These are phyloP conservation scores for Pteria penguin DNA, from an alignment of 2,888 invertebrate genomes.

Conservation along the genomic window DNA sequence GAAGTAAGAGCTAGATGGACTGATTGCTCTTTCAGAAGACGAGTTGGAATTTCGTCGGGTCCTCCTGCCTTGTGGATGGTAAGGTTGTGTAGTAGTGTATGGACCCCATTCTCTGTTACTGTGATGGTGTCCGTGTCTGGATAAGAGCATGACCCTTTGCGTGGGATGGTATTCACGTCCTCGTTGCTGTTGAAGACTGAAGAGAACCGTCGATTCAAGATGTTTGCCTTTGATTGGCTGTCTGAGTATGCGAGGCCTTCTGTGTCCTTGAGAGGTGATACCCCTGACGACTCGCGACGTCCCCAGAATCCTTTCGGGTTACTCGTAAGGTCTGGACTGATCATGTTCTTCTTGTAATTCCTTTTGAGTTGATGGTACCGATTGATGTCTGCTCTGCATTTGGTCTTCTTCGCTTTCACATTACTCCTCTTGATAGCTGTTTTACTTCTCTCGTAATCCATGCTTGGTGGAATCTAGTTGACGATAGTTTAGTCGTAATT, in stretches of 20 bases:
- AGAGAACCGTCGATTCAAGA: not conserved
- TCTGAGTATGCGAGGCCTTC: not conserved
- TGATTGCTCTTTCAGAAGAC: not conserved
- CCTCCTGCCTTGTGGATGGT: not conserved
- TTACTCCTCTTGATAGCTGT: not conserved
- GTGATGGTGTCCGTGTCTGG: not conserved
- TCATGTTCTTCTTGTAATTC: not conserved
- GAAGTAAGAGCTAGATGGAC: no score
- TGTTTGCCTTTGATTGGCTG: not conserved
- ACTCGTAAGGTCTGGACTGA: not conserved
- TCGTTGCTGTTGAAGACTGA: not conserved
- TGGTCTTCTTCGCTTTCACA: not conserved
- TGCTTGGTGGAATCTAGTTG: conserved; percentile 3
- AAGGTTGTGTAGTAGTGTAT: not conserved
- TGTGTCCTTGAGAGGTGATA: not conserved
- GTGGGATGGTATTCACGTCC: no score
- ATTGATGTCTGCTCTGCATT: not conserved
- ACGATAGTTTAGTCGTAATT: not conserved
- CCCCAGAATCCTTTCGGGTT: not conserved
- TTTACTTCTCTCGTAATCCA: not conserved
- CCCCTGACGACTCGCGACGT: not conserved
- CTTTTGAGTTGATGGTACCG: not conserved
- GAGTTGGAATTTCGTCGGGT: conserved; percentile 4
- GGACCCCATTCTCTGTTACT: not conserved
- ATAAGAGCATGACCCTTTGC: not conserved